Percentiles rank a stretch among this genome's conserved stretches.
phyloP scores from a whole-genome alignment of 2,888 invertebrate species.

The Sussaba pulchella region DNA sequence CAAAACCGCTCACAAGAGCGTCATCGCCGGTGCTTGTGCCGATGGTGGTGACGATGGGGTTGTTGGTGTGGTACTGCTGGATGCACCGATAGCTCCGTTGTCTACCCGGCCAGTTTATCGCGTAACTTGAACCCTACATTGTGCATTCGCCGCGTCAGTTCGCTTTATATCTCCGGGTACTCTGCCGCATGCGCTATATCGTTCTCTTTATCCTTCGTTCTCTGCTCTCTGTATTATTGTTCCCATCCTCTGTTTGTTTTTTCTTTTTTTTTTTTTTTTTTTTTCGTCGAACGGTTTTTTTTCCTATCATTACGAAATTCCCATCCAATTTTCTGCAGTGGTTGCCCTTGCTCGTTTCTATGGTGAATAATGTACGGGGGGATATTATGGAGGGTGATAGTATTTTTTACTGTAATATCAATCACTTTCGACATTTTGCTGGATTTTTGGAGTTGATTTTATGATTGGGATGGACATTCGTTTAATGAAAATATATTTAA shows the following conservation, averaged over 20 bases:
- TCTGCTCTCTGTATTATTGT: background rate
- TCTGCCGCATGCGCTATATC: too few species aligned
- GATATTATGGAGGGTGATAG: too few species aligned
- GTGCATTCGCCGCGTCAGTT: conserved; percentile 25
- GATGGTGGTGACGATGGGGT: too few species aligned
- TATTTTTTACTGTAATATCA: too few species aligned
- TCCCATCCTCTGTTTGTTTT: background rate
- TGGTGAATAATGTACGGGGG: too few species aligned
- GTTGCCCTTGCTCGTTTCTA: too few species aligned
- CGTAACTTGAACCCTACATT: conserved; percentile 62
- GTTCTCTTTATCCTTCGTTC: background rate
- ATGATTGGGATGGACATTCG: too few species aligned
- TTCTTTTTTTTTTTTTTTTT: background rate
- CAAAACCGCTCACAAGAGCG: conserved; percentile 16
- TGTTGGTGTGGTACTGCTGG: conserved; percentile 17
- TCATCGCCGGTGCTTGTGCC: background rate
- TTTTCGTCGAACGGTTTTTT: background rate
- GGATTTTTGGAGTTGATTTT: too few species aligned
- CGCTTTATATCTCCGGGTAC: conserved; percentile 21
- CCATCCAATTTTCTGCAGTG: too few species aligned
- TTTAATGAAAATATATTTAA: too few species aligned
- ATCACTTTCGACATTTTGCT: too few species aligned
- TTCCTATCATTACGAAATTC: too few species aligned
- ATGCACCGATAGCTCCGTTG: conserved; percentile 35
- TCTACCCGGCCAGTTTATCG: conserved; percentile 26